Percentiles rank a stretch among this genome's conserved stretches.
phyloP scores from a whole-genome alignment of 2,113 vertebrate genomes.

The Aspidoscelis tigris region DNA sequence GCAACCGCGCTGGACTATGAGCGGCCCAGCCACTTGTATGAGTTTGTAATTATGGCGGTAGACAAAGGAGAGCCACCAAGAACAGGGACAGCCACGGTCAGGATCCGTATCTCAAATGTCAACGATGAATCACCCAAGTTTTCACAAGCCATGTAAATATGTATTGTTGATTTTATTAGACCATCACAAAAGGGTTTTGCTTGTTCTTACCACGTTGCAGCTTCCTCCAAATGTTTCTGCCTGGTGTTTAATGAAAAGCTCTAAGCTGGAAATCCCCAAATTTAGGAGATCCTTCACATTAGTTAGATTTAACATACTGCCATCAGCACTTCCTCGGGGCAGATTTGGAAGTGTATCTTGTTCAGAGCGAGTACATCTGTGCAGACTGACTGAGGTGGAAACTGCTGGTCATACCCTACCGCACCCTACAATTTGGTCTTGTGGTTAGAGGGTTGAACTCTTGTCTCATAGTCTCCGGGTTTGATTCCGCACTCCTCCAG shows the following conservation, averaged over 20 bases:
- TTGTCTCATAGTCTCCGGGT: too few relatives aligned
- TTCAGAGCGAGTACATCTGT: too few relatives aligned
- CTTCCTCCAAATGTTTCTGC: neutral
- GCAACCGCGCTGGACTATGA: constrained; percentile 83
- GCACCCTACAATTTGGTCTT: too few relatives aligned
- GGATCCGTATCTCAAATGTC: constrained; percentile 86
- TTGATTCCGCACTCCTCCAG: too few relatives aligned
- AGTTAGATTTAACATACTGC: too few relatives aligned
- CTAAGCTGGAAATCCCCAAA: too few relatives aligned
- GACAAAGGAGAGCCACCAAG: constrained; percentile 84
- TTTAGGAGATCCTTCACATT: too few relatives aligned
- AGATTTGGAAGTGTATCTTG: too few relatives aligned
- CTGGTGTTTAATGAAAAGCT: neutral
- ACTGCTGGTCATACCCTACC: too few relatives aligned
- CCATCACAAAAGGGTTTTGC: neutral
- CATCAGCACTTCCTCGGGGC: too few relatives aligned
- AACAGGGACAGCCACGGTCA: constrained; percentile 87
- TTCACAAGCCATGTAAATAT: constrained; percentile 83
- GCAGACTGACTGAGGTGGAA: too few relatives aligned
- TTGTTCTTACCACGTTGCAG: neutral
- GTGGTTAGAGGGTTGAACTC: too few relatives aligned
- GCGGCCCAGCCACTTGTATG: constrained; percentile 85
- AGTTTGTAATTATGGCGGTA: constrained; percentile 89
- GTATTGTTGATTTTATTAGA: neutral
- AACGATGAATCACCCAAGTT: constrained; percentile 90